Conservation (phyloP, 2,888 invertebrate genomes). For the Steinernema scapterisci region DNA sequence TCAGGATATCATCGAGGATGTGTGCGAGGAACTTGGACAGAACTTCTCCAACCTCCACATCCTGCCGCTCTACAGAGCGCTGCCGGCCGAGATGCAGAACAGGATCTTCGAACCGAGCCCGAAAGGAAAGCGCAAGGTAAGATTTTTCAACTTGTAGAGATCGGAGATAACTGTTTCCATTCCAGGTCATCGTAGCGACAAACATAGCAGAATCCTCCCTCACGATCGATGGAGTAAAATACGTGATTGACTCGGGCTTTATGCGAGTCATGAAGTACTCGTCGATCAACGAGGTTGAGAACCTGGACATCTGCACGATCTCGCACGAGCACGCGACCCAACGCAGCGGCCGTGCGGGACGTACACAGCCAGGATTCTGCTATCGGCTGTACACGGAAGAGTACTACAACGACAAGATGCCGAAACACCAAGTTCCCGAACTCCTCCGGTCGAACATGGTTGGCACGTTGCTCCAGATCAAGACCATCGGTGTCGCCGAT, state of each 20-base stretch:
- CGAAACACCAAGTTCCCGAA: constrained; percentile 23
- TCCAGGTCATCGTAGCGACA: constrained; percentile 4
- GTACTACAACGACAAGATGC: not conserved
- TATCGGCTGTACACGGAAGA: constrained; percentile 14
- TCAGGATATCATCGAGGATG: constrained; percentile 31
- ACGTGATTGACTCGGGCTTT: constrained; percentile 18
- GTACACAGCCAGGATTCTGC: constrained; percentile 2
- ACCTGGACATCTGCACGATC: not conserved
- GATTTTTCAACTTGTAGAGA: not conserved
- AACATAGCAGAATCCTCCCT: constrained; percentile 17
- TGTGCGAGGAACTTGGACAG: not conserved
- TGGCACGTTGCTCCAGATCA: constrained; percentile 20
- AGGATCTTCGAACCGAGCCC: constrained; percentile 4
- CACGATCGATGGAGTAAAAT: constrained; percentile 7
- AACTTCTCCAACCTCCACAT: not conserved
- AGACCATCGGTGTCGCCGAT: constrained; percentile 6
- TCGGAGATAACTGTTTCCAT: not conserved
- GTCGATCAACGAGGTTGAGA: constrained; percentile 5
- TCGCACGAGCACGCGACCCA: constrained; percentile 6
- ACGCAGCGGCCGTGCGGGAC: constrained; percentile 14
- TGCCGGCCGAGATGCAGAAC: not conserved
- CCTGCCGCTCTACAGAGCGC: not conserved
- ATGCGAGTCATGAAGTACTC: constrained; percentile 8
- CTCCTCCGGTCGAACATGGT: constrained; percentile 10
- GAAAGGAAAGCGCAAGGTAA: constrained; percentile 1